Evolutionary conservation across 1,140 invertebrate genomes (phyloP).

Genomic region (Zaprionus ghesquierei): DNA sequence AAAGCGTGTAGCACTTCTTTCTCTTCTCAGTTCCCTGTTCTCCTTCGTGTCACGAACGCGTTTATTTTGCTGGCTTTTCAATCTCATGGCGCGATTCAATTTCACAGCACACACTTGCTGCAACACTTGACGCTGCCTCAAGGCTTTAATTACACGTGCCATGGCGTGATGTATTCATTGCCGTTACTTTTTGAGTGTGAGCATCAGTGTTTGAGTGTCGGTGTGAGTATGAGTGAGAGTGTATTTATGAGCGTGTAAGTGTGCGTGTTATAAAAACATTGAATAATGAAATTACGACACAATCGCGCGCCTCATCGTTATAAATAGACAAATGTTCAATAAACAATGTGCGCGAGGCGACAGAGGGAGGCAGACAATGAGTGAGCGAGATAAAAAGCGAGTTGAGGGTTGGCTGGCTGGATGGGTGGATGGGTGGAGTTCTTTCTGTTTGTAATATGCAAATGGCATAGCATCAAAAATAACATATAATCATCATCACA

Average conservation of each 20-base stretch:
- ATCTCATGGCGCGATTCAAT: too few relatives aligned
- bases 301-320: conserved; percentile 46
- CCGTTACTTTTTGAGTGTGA: background rate
- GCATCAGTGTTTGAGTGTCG: background rate
- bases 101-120: background rate
- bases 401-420: background rate
- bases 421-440: too few relatives aligned
- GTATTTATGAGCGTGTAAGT: conserved; percentile 14
- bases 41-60: background rate
- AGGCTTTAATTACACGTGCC: conserved; percentile 51
- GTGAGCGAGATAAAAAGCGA: background rate
- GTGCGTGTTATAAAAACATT: conserved; percentile 30
- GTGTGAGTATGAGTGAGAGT: background rate
- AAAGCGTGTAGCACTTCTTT: too few relatives aligned
- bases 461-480: conserved; percentile 18
- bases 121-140: background rate
- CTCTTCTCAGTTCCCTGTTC: too few relatives aligned
- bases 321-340: conserved; percentile 73
- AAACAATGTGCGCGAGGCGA: conserved; percentile 42
- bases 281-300: conserved; percentile 67
- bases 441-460: conserved; percentile 29
- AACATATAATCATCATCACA: conserved; percentile 59
- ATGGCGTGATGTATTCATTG: background rate
- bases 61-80: background rate
- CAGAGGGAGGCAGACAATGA: background rate